These are phyloP conservation scores for Strix aluco DNA, from an alignment of 2,113 vertebrate genomes.

Conservation along the genomic window DNA sequence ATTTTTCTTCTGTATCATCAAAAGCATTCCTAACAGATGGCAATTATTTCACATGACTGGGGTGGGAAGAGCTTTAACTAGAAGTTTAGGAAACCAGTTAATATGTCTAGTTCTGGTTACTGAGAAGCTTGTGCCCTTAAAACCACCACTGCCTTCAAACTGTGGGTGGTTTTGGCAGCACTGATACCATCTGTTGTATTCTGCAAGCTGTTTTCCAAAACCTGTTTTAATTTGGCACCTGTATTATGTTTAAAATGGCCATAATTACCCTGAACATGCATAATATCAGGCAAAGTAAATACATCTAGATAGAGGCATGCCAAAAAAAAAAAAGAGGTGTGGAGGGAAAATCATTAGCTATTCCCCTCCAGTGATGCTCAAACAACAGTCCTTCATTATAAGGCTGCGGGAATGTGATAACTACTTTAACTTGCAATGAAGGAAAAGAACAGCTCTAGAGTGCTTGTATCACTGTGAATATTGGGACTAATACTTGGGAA, in stretches of 20 bases:
- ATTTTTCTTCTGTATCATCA: neutral
- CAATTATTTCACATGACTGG: slow-evolving; percentile 46
- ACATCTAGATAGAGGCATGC: neutral
- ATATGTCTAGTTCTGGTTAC: slow-evolving; percentile 11
- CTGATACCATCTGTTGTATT: slow-evolving; percentile 13
- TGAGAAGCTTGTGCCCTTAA: slow-evolving; percentile 15
- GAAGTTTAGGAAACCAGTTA: slow-evolving; percentile 35
- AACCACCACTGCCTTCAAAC: slow-evolving; percentile 26
- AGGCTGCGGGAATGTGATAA: neutral
- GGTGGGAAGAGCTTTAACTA: slow-evolving; percentile 45
- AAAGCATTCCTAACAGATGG: slow-evolving; percentile 40
- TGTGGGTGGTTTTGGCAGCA: slow-evolving; percentile 47
- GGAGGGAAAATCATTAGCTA: neutral
- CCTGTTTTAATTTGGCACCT: slow-evolving; percentile 51
- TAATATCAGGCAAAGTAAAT: neutral
- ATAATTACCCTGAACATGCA: neutral
- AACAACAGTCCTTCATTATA: neutral
- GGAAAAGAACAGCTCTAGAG: neutral
- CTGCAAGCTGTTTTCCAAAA: slow-evolving; percentile 10
- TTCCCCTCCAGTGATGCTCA: neutral
- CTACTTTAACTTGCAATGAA: neutral
- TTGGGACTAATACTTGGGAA: neutral
- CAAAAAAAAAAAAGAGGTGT: neutral
- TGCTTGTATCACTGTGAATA: neutral
- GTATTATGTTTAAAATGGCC: neutral